Evolutionary conservation across 2,888 invertebrate genomes (phyloP), one percentile per base, ranked within the genome.

Genomic region (Pterostichus niger): DNA sequence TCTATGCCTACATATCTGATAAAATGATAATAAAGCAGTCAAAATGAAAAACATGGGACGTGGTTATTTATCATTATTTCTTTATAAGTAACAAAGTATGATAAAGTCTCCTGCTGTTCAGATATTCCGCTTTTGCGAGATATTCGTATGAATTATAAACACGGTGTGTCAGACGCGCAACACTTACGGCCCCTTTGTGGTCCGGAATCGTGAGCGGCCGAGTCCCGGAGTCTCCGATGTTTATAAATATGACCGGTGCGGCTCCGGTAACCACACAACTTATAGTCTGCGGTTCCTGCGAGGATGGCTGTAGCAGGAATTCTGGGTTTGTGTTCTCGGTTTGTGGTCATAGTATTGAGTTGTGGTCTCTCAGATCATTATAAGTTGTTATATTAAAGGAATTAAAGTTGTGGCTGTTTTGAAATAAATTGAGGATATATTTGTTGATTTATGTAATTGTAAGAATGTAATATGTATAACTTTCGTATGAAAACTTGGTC

Each of bases 101-200:
- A 49, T 49, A 49, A 49, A 49, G 49, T n/a, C n/a, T 49, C 13
- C 11, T 49, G 10, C 9, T 49, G 13, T 49, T 49, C 49, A 49
- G 49, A 49, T n/a, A 49, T 40, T 40, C 40, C 40, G 40, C 40
- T 40, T 40, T 40, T 2, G 49, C n/a, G 49, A 11, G 49, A 13
- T 49, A 49, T 49, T 11, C 31, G n/a, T 64, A 31, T 64, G 31
- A 64, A 64, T 64, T 64, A 64, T 64, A 31, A 59, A 59, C 31
- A 59, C 4, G 24, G 13, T 2, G n/a, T 31, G 64, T 64, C 33
- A 35, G 64, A 6, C 31, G 7, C 35, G 31, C n/a, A 7, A 31
- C 59, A 59, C 59, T 64, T 64, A 31, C 33, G 17, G 17, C 59
- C 15, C 59, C 64, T 64, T 64, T 31, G 64, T 59, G 64, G 64